A percentile compares a stretch with the other conserved stretches of the same genome.
Conservation (phyloP, 1,140 invertebrate species). For the Drosophila ercepeae region DNA sequence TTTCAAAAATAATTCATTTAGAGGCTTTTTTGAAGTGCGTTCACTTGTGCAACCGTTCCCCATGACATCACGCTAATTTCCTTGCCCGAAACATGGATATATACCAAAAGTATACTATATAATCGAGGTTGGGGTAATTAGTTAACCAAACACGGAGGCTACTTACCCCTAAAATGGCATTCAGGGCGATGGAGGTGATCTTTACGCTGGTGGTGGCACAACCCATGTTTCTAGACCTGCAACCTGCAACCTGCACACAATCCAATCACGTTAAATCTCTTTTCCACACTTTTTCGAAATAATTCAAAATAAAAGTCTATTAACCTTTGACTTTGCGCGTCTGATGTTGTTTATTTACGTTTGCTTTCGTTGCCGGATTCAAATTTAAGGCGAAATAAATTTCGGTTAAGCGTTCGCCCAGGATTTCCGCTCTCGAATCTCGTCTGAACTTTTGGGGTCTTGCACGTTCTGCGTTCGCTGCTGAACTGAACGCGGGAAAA, state of each 20-base stretch:
- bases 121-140: slow-evolving; percentile 22
- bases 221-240: slow-evolving; percentile 62
- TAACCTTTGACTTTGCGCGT: slow-evolving; percentile 70
- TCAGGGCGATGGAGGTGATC: slow-evolving; percentile 64
- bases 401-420: slow-evolving; percentile 17
- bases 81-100: slow-evolving; percentile 14
- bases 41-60: slow-evolving; percentile 30
- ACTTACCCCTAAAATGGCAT: slow-evolving; percentile 81
- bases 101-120: not conserved
- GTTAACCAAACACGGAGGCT: slow-evolving; percentile 15
- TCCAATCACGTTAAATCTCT: slow-evolving; percentile 7
- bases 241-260: slow-evolving; percentile 8
- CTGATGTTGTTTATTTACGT: slow-evolving; percentile 30
- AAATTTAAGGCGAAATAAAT: slow-evolving; percentile 46
- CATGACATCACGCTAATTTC: slow-evolving; percentile 47
- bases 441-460: slow-evolving; percentile 40
- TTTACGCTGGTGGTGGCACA: slow-evolving; percentile 75
- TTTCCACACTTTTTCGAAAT: not conserved
- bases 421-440: slow-evolving; percentile 32
- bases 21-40: slow-evolving; percentile 39
- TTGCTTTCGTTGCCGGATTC: slow-evolving; percentile 32
- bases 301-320: slow-evolving; percentile 35
- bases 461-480: slow-evolving; percentile 63
- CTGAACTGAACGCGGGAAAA: slow-evolving; percentile 69
- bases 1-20: slow-evolving; percentile 39